A percentile compares a stretch with the other conserved stretches of the same genome.
Conservation (phyloP, 1,140 invertebrate genomes). For the Pristionchus pacificus region DNA sequence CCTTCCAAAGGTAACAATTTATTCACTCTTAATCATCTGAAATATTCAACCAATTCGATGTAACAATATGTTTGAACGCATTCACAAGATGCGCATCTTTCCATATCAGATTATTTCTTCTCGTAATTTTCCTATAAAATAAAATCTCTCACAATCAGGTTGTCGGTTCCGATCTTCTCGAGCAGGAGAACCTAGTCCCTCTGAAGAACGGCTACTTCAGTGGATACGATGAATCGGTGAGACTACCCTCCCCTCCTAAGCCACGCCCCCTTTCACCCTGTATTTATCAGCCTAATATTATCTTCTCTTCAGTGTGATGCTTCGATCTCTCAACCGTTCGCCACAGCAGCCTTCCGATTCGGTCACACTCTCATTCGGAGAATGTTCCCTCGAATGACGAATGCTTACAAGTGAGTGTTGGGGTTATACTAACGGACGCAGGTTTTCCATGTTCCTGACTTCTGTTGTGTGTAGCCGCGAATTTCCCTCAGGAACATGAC, state of each 20-base stretch:
- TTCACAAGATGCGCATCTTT: too few species aligned
- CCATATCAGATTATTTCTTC: too few species aligned
- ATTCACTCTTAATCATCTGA: too few species aligned
- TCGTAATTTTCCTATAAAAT: too few species aligned
- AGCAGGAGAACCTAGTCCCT: constrained; percentile 41
- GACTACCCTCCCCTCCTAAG: constrained; percentile 11
- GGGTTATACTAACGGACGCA: too few species aligned
- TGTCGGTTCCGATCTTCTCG: constrained; percentile 83
- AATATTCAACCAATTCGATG: too few species aligned
- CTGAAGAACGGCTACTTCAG: constrained; percentile 41
- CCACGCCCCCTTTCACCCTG: neutral
- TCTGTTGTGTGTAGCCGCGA: neutral
- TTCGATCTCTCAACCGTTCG: constrained; percentile 53
- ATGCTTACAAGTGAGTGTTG: constrained; percentile 24
- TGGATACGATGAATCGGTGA: neutral
- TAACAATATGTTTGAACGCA: too few species aligned
- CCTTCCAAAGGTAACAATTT: constrained; percentile 72
- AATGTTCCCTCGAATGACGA: constrained; percentile 45
- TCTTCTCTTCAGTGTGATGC: constrained; percentile 44
- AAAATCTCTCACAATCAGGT: too few species aligned
- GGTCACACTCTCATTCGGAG: constrained; percentile 64
- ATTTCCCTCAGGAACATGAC: constrained; percentile 34
- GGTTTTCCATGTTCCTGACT: too few species aligned
- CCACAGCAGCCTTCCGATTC: constrained; percentile 63
- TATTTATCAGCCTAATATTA: neutral